Evolutionary conservation across 2,888 invertebrate species (phyloP), one percentile per base, ranked within the genome.

Genomic region (Anagyrus pseudococci): DNA sequence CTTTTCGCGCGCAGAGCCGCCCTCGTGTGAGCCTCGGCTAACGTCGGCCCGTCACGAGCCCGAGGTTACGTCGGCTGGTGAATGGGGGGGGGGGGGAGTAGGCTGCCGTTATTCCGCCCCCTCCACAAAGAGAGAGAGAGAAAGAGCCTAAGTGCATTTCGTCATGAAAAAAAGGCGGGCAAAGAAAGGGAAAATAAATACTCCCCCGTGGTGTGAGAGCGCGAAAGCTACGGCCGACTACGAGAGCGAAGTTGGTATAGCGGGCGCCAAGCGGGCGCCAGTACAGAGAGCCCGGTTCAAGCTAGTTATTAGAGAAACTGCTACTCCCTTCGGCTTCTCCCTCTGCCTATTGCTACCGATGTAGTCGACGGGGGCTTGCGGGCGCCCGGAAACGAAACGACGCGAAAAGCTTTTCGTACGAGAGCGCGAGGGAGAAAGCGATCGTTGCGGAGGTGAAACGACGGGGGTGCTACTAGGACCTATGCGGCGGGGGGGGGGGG

Each of bases 281-380:
- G 29, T 29, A n/a, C 29, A 10, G 29, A 7, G 17, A 23, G 29
- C 22, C 29, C 26, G 48, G 49, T 53, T 66, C 62, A 69, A 71
- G 68, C 71, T 70, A 67, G 73, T 72, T 73, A 71, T 72, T 74
- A 74, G 72, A 41, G 55, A 56, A 52, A 62, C 56, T 26, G 57
- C 47, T 29, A 33, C 17, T 40, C n/a, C n/a, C n/a, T n/a, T n/a
- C n/a, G n/a, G n/a, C n/a, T n/a, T n/a, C 43, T 52, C 37, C 19
- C 41, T 23, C 44, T 37, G n/a, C n/a, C n/a, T n/a, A n/a, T n/a
- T n/a, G n/a, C n/a, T n/a, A n/a, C n/a, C n/a, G n/a, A n/a, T n/a
- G n/a, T 52, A 19, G 7, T 26, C n/a, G n/a, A 10, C 1, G 22
- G 43, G 2, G 2, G 26, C 15, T 25, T 26, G 49, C 49, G 61